Evolutionary conservation across 1,140 invertebrate genomes (phyloP), one percentile per base, ranked within the genome.

Genomic region (Drosophila setifemur): DNA sequence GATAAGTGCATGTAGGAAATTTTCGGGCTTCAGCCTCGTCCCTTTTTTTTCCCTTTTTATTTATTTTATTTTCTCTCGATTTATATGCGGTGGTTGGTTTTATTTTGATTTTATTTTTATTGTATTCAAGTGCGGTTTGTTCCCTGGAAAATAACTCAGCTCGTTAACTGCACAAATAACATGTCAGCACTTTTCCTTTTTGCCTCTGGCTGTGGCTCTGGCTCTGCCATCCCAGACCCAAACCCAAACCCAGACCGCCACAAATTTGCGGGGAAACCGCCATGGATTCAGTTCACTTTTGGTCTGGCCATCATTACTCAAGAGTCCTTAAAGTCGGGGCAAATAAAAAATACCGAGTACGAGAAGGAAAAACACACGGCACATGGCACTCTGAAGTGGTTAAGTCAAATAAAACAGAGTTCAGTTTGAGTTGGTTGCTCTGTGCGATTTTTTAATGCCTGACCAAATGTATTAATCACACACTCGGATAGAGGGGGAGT

Each of bases 141-240:
- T 73, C 47, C 76, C 76, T 40, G 76, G 52, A 79, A 79, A 79
- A 81, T 79, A 79, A 79, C 78, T 83, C 78, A 83, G 78, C 78
- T 83, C 78, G 78, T 83, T 83, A 83, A 83, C 78, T 83, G 78
- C 78, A 85, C 78, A 83, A 83, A 83, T 85, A 83, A 83, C 78
- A 83, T 83, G 78, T 83, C 78, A 83, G 78, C 67, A 70, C 42
- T 57, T 55, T 54, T 43, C 39, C 29, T 48, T 45, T 47, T 64
- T 64, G 42, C 19, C 28, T 37, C 61, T 16, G 50, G 12, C n/a
- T n/a, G n/a, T n/a, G n/a, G n/a, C n/a, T n/a, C n/a, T n/a, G n/a
- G n/a, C n/a, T n/a, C n/a, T n/a, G n/a, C n/a, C n/a, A n/a, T n/a
- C n/a, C n/a, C n/a, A n/a, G n/a, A n/a, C n/a, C n/a, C n/a, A n/a